phyloP scores from a whole-genome alignment of 2,888 invertebrate genomes.

The Drosophila borealis region DNA sequence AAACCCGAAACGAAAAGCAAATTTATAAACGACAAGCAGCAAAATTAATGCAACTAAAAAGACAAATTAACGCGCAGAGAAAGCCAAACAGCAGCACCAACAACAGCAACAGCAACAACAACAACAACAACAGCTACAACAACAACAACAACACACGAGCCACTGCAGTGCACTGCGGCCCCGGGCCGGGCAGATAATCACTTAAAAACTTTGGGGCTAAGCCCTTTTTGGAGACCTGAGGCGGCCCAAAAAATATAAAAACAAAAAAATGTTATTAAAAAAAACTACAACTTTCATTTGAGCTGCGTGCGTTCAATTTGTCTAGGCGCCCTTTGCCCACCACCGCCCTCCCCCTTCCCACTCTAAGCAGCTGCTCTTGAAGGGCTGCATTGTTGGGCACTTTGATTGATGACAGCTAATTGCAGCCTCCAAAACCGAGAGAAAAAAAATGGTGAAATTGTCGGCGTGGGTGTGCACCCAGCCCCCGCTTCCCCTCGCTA shows the following conservation, averaged over 20 bases:
- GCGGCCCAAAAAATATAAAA: slow-evolving; percentile 28
- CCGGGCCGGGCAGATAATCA: slow-evolving; percentile 71
- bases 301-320: slow-evolving; percentile 67
- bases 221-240: slow-evolving; percentile 64
- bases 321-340: slow-evolving; percentile 40
- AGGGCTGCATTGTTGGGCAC: slow-evolving; percentile 64
- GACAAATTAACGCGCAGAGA: slow-evolving; percentile 78
- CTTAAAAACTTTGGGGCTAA: slow-evolving; percentile 67
- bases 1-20: slow-evolving; percentile 76
- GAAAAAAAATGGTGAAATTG: slow-evolving; percentile 64
- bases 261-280: slow-evolving; percentile 9
- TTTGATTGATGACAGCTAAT: slow-evolving; percentile 83
- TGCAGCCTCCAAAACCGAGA: slow-evolving; percentile 58
- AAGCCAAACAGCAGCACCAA: slow-evolving; percentile 57
- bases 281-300: slow-evolving; percentile 65
- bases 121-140: not conserved
- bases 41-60: slow-evolving; percentile 74
- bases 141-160: slow-evolving; percentile 3
- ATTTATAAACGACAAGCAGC: slow-evolving; percentile 74
- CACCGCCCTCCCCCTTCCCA: not conserved
- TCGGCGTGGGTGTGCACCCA: slow-evolving; percentile 55
- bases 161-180: slow-evolving; percentile 50
- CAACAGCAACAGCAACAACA: slow-evolving; percentile 23
- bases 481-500: not conserved
- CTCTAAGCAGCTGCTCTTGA: slow-evolving; percentile 10